A percentile compares a stretch with the other conserved stretches of the same genome.
Evolutionary conservation across 2,113 vertebrate species (phyloP).

Genomic region (Phylloscopus whistleri): DNA sequence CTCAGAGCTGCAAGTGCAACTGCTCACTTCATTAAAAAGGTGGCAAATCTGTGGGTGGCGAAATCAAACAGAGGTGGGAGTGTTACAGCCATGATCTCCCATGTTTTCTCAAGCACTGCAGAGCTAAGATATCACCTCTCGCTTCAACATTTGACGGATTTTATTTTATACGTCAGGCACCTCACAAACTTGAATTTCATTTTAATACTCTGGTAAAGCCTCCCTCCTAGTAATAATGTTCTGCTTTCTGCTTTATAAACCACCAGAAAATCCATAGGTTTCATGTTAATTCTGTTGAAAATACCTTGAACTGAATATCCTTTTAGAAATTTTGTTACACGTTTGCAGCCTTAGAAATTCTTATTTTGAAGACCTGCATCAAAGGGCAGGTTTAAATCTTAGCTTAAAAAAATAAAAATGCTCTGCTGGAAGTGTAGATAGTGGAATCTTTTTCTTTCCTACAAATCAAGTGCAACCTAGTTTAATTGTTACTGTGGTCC

Average conservation of each 20-base stretch:
- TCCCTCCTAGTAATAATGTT: background rate
- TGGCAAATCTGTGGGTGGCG: constrained; percentile 15
- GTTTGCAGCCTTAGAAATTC: background rate
- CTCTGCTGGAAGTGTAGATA: background rate
- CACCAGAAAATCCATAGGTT: background rate
- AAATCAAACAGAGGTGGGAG: constrained; percentile 39
- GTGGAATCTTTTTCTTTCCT: background rate
- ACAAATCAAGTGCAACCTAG: background rate
- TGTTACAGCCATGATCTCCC: background rate
- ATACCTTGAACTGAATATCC: background rate
- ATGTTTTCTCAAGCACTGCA: background rate
- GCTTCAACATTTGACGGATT: constrained; percentile 3
- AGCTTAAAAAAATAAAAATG: background rate
- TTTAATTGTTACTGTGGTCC: background rate
- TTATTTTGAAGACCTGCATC: background rate
- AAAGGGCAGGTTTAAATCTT: background rate
- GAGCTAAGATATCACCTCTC: constrained; percentile 22
- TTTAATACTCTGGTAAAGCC: background rate
- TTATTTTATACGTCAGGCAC: background rate
- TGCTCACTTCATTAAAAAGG: constrained; percentile 48
- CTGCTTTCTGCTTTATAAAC: constrained; percentile 2
- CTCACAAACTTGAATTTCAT: background rate
- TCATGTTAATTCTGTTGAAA: background rate
- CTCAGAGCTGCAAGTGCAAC: constrained; percentile 8
- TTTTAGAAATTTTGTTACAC: background rate